Evolutionary conservation across 2,797 vertebrate species (phyloP).

Genomic region (Cichlasoma orientale): DNA sequence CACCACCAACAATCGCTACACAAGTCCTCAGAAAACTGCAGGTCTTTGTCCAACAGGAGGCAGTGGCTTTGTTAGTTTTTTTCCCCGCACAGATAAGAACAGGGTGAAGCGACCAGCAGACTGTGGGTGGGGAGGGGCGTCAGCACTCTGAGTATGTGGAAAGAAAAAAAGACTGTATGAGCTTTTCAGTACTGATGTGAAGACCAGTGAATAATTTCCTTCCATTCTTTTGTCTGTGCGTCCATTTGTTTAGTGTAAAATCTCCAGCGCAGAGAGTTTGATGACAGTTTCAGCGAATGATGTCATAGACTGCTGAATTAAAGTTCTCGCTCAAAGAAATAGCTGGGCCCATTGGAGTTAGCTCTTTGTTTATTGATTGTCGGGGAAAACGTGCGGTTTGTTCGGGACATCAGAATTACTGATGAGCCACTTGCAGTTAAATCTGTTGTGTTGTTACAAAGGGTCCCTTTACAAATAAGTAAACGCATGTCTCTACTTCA

Average conservation of each 20-base stretch:
- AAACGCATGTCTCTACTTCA: neutral
- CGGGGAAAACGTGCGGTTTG: neutral
- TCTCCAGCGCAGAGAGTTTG: neutral
- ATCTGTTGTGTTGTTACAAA: neutral
- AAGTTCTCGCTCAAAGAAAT: neutral
- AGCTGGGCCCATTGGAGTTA: neutral
- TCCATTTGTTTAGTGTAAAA: neutral
- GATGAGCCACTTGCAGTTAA: neutral
- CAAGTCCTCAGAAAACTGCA: conserved; percentile 9
- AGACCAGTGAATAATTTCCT: neutral
- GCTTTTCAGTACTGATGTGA: conserved; percentile 12
- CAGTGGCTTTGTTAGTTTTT: conserved; percentile 11
- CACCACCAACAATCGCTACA: neutral
- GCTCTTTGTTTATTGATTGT: neutral
- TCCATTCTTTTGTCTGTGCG: neutral
- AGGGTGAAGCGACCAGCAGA: conserved; percentile 34
- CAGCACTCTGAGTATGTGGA: conserved; percentile 13
- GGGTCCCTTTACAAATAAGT: neutral
- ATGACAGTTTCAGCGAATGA: neutral
- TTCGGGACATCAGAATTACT: neutral
- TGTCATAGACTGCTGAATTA: neutral
- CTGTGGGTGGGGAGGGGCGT: conserved; percentile 36
- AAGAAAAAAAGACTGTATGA: conserved; percentile 11
- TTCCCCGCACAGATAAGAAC: conserved; percentile 1
- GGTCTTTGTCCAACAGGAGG: conserved; percentile 21